These are phyloP conservation scores for Carposina sasakii DNA, from an alignment of 1,140 invertebrate species.

Conservation along the genomic window DNA sequence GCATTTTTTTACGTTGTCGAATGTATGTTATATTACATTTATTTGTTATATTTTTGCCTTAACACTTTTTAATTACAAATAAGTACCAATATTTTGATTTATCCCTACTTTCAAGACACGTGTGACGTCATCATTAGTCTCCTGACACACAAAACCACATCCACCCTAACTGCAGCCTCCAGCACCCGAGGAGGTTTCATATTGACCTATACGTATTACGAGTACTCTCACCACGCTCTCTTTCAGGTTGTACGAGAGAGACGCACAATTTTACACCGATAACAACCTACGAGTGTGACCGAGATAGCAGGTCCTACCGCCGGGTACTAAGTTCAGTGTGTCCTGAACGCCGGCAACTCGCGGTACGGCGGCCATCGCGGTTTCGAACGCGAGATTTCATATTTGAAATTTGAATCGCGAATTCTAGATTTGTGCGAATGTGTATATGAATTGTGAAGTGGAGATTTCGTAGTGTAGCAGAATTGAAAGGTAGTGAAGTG, in stretches of 20 bases:
- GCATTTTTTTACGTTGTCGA: too few species aligned
- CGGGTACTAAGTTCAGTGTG: conserved; percentile 57
- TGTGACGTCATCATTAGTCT: too few species aligned
- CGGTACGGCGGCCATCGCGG: too few species aligned
- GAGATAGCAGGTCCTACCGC: conserved; percentile 38
- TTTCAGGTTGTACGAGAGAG: conserved; percentile 56
- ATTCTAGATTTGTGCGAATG: background rate
- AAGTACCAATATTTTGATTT: too few species aligned
- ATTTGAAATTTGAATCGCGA: conserved; percentile 2
- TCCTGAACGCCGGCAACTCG: conserved; percentile 36
- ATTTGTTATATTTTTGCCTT: too few species aligned
- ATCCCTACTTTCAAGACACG: too few species aligned
- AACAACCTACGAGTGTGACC: conserved; percentile 26
- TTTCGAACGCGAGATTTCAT: conserved; percentile 19
- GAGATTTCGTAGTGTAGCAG: background rate
- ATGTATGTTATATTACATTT: too few species aligned
- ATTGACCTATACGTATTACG: conserved; percentile 71
- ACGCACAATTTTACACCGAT: conserved; percentile 19
- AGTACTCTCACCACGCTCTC: conserved; percentile 51
- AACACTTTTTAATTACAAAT: too few species aligned
- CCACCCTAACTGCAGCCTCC: conserved; percentile 65
- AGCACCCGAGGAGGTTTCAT: conserved; percentile 66
- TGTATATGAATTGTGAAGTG: background rate
- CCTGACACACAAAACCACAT: conserved; percentile 9
- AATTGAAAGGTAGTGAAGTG: background rate